These are phyloP conservation scores for Choreutis nemorana DNA, from an alignment of 2,888 invertebrate species.

Conservation along the genomic window DNA sequence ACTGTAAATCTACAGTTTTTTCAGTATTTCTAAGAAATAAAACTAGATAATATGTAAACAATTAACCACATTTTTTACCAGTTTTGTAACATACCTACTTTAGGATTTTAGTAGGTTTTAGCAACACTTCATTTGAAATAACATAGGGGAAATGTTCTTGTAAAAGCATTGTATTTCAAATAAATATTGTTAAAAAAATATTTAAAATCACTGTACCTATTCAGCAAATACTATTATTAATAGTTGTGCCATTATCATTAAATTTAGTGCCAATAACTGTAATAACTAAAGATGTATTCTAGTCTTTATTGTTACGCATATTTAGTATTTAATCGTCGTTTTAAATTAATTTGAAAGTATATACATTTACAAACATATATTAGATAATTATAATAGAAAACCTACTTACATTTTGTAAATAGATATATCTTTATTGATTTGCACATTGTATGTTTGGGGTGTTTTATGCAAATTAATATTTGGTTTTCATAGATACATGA, in stretches of 20 bases:
- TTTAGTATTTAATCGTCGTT: conserved; percentile 62
- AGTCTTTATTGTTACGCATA: conserved; percentile 67
- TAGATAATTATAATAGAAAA: conserved; percentile 3
- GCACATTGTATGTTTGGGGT: conserved; percentile 35
- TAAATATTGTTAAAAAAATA: conserved; percentile 16
- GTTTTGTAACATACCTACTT: conserved; percentile 55
- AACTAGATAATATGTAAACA: conserved; percentile 43
- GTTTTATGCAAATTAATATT: not conserved
- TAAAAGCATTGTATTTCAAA: conserved; percentile 16
- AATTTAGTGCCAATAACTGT: conserved; percentile 68
- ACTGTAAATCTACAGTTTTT: conserved; percentile 41
- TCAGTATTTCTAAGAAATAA: conserved; percentile 56
- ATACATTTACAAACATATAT: conserved; percentile 28
- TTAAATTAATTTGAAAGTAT: conserved; percentile 50
- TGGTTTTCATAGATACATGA: too few relatives aligned
- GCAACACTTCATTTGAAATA: conserved; percentile 44
- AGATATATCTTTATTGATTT: conserved; percentile 49
- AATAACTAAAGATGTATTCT: conserved; percentile 62
- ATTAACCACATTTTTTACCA: conserved; percentile 45
- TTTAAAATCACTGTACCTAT: conserved; percentile 25
- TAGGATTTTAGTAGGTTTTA: conserved; percentile 31
- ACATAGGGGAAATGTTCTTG: conserved; percentile 32
- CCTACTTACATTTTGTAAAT: conserved; percentile 35
- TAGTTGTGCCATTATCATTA: conserved; percentile 59
- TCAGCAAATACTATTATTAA: conserved; percentile 28